Evolutionary conservation across 2,113 vertebrate genomes (phyloP).

Genomic region (Coryphaenoides rupestris): DNA sequence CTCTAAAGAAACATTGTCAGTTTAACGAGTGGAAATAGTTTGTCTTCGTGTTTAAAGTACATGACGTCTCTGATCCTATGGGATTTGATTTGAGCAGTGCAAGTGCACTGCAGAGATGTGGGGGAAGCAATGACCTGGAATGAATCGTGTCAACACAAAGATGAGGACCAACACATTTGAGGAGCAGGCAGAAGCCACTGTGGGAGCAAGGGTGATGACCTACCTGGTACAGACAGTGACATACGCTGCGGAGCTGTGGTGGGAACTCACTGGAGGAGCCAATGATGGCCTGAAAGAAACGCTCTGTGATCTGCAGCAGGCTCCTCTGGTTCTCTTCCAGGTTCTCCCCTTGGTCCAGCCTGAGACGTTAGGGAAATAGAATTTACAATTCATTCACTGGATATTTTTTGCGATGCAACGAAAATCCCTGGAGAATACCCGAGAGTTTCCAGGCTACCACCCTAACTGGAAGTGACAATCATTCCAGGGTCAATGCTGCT

Average conservation of each 20-base stretch:
- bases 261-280: constrained; percentile 93
- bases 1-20: no score
- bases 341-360: constrained; percentile 87
- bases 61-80: no score
- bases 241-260: constrained; percentile 95
- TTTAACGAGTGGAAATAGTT: no score
- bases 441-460: no score
- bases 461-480: no score
- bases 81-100: constrained; percentile 17
- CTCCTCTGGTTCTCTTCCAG: constrained; percentile 93
- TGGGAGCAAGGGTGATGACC: constrained; percentile 6
- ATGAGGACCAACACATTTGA: background rate
- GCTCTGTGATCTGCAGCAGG: constrained; percentile 94
- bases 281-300: constrained; percentile 96
- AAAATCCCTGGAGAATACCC: no score
- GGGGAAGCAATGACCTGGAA: constrained; percentile 24
- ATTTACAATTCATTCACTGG: no score
- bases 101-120: constrained; percentile 10
- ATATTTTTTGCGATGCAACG: no score
- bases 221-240: constrained; percentile 99
- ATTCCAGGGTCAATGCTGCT: no score
- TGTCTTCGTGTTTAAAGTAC: no score
- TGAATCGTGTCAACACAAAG: constrained; percentile 17
- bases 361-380: constrained; percentile 43
- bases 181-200: no score